These are phyloP conservation scores for Odocoileus virginianus DNA, from an alignment of 2,113 vertebrate species.

Conservation along the genomic window DNA sequence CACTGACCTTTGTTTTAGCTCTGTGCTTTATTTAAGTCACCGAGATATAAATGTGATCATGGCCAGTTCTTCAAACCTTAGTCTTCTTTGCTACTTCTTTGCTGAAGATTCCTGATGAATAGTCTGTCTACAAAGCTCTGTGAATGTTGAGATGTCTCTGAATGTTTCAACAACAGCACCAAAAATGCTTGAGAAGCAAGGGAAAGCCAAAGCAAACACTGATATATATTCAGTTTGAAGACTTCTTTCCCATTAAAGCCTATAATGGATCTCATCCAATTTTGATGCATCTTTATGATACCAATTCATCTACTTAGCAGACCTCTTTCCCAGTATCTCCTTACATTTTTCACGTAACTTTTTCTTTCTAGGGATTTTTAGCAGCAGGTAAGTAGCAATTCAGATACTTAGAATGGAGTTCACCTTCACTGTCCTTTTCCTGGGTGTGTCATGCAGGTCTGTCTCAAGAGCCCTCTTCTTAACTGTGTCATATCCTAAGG, in stretches of 20 bases:
- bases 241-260: neutral
- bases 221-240: neutral
- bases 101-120: neutral
- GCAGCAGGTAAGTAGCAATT: neutral
- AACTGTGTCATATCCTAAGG: neutral
- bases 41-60: neutral
- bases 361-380: neutral
- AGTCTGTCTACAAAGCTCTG: conserved; percentile 2
- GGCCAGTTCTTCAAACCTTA: neutral
- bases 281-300: neutral
- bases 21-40: neutral
- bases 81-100: neutral
- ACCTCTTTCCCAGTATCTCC: neutral
- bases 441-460: neutral
- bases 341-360: neutral
- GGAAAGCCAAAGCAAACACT: neutral
- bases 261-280: neutral
- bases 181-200: neutral
- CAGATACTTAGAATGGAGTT: neutral
- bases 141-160: neutral
- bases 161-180: neutral
- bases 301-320: neutral
- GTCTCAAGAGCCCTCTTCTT: neutral
- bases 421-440: neutral
- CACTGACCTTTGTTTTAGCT: neutral